Evolutionary conservation across 1,140 invertebrate species (phyloP).

Genomic region (Ceratosolen solmsi): DNA sequence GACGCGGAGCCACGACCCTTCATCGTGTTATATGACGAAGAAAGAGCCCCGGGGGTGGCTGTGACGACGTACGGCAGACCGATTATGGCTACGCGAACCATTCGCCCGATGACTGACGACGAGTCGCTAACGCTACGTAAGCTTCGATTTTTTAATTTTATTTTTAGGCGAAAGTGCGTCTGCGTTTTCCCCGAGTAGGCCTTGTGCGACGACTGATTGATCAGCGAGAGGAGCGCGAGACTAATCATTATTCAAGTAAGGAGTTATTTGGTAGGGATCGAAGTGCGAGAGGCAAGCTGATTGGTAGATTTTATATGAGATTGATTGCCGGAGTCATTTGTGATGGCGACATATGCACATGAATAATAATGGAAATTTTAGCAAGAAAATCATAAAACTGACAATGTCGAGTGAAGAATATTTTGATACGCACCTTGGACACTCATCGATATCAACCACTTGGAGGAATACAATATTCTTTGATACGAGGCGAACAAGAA

Average conservation of each 20-base stretch:
- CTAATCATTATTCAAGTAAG: too few relatives aligned
- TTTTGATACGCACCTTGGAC: background rate
- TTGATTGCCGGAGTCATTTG: too few relatives aligned
- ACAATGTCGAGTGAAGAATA: background rate
- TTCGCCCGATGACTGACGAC: background rate
- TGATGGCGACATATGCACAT: too few relatives aligned
- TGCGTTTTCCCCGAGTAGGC: background rate
- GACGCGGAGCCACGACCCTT: conserved; percentile 1
- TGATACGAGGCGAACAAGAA: too few relatives aligned
- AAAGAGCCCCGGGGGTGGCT: conserved; percentile 19
- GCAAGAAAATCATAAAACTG: background rate
- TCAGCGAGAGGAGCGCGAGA: too few relatives aligned
- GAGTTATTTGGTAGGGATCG: too few relatives aligned
- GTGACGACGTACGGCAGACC: conserved; percentile 6
- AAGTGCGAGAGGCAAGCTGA: too few relatives aligned
- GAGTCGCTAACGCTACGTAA: background rate
- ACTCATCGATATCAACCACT: background rate
- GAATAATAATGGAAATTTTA: too few relatives aligned
- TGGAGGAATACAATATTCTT: background rate
- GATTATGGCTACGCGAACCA: conserved; percentile 11
- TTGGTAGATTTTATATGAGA: too few relatives aligned
- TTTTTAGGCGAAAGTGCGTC: background rate
- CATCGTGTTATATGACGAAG: conserved; percentile 21
- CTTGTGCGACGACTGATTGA: background rate
- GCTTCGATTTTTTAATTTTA: conserved; percentile 7